Evolutionary conservation across 2,888 invertebrate genomes (phyloP), one percentile per base, ranked within the genome.

Genomic region (Ochropleura leucogaster): DNA sequence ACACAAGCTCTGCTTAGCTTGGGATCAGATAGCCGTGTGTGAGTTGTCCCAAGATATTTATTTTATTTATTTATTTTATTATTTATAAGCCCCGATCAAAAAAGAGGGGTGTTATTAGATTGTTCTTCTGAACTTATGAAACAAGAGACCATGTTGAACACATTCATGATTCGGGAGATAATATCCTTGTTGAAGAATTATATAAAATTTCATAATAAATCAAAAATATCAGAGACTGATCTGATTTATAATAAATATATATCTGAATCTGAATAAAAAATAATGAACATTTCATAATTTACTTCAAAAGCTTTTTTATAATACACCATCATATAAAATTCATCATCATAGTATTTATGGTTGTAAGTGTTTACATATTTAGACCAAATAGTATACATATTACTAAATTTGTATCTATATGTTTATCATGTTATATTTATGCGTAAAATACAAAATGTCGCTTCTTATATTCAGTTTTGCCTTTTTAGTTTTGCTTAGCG

Each of bases 401-500:
- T 69, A 72, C 55, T 74, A 63, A 73, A 82, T 72, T 72, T 68
- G 74, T 79, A 85, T 84, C 67, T 87, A 84, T 89, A 84, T 86
- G 79, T 85, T 76, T 85, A 75, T 86, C 81, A 85, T 89, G 78
- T 88, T 88, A 74, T 89, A 88, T 89, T 77, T 92, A 87, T 89
- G 92, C 93, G 93, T 93, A 92, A 93, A 93, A 92, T 93, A 93
- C 92, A 88, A 93, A 93, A 93, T 93, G 92, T 88, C 73, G 92
- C 93, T 94, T 93, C 42, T 89, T 92, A 84, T 91, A 71, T 91
- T 93, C n/a, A 87, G 86, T 93, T 93, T 74, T 73, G 92, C 90
- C 89, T 91, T 90, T 89, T 92, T 88, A 88, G 90, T 92, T 91
- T 79, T 57, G 92, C 92, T 93, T 93, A 85, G 92, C 90, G 68